Evolutionary conservation across 2,888 invertebrate genomes (phyloP).

Genomic region (Altica lythri): DNA sequence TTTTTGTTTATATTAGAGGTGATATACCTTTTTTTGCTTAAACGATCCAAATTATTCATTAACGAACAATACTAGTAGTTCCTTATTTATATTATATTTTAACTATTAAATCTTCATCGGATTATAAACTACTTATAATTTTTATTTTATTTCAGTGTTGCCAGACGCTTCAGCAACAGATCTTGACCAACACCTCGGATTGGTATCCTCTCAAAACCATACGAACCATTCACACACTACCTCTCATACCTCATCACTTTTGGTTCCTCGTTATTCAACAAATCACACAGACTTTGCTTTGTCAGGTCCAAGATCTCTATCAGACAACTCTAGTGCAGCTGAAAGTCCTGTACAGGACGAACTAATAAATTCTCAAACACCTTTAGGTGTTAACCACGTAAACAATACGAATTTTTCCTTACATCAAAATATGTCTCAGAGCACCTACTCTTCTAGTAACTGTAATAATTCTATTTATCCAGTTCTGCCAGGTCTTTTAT

Average conservation of each 20-base stretch:
- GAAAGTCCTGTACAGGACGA: constrained; percentile 85
- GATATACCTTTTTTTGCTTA: too few relatives aligned
- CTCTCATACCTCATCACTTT: constrained; percentile 59
- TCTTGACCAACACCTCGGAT: constrained; percentile 72
- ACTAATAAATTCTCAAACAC: constrained; percentile 68
- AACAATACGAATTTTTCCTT: constrained; percentile 66
- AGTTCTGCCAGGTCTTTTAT: constrained; percentile 80
- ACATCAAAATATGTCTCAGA: constrained; percentile 54
- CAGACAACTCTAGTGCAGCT: constrained; percentile 81
- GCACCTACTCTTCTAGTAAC: constrained; percentile 62
- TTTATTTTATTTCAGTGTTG: constrained; percentile 63
- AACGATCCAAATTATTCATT: too few relatives aligned
- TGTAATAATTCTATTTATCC: constrained; percentile 77
- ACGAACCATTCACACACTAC: constrained; percentile 58
- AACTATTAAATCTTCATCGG: not conserved
- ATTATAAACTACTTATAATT: too few relatives aligned
- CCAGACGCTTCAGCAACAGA: constrained; percentile 79
- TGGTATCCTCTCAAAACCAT: constrained; percentile 64
- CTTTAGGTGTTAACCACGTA: constrained; percentile 63
- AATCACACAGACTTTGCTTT: constrained; percentile 70
- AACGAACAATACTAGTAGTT: too few relatives aligned
- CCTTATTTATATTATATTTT: not conserved
- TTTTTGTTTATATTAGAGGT: too few relatives aligned
- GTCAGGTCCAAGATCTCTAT: constrained; percentile 75
- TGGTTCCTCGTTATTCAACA: constrained; percentile 70